These are phyloP conservation scores for Tenthredo notha DNA, from an alignment of 2,888 invertebrate genomes.

Conservation along the genomic window DNA sequence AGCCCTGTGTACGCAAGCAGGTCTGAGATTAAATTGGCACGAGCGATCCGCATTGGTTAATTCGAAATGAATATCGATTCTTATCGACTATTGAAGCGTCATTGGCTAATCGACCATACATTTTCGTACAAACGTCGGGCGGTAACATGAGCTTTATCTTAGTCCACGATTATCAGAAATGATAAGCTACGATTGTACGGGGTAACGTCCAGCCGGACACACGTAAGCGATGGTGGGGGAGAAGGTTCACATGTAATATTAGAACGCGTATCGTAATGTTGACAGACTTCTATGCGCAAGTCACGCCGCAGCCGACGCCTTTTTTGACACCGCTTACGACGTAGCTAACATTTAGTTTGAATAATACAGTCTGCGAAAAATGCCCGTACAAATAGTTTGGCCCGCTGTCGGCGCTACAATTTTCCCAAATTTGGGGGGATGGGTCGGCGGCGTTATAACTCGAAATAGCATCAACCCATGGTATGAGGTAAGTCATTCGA, in stretches of 20 bases:
- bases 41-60: neutral
- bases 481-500: conserved; percentile 82
- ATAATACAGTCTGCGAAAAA: conserved; percentile 48
- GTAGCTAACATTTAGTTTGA: neutral
- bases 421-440: conserved; percentile 87
- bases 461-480: conserved; percentile 84
- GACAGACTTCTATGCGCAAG: neutral
- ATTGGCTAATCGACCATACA: neutral
- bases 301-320: conserved; percentile 10
- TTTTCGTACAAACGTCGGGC: neutral
- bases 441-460: conserved; percentile 83
- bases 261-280: neutral
- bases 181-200: neutral
- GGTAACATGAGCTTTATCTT: neutral
- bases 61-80: conserved; percentile 19
- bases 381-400: conserved; percentile 67
- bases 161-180: neutral
- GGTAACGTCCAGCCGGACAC: neutral
- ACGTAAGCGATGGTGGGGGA: neutral
- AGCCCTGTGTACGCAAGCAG: neutral
- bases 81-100: too few relatives aligned
- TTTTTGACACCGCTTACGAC: neutral
- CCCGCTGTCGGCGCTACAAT: conserved; percentile 79
- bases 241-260: too few relatives aligned
- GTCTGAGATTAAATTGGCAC: neutral